Evolutionary conservation across 2,888 invertebrate species (phyloP).

Genomic region (Uropetala carovei): DNA sequence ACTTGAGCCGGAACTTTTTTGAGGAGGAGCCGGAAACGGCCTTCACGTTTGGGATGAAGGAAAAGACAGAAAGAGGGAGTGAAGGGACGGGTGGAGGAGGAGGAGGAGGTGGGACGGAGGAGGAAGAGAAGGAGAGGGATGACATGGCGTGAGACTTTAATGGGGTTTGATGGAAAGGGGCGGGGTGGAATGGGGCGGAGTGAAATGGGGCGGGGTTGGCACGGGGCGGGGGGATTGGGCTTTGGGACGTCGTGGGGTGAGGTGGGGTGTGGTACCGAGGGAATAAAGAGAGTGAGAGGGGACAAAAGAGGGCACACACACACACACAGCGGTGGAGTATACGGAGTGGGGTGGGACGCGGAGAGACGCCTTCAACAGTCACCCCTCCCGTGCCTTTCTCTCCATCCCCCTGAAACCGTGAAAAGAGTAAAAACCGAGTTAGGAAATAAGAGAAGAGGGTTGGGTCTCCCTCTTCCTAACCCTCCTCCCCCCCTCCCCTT

Average conservation of each 20-base stretch:
- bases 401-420: conserved; percentile 15
- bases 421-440: conserved; percentile 33
- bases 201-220: background rate
- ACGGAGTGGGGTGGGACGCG: no score
- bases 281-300: conserved; percentile 7
- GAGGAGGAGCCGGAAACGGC: conserved; percentile 24
- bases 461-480: background rate
- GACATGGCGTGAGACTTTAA: conserved; percentile 25
- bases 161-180: background rate
- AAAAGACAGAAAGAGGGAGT: background rate
- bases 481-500: background rate
- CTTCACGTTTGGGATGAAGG: background rate
- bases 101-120: background rate
- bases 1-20: conserved; percentile 29
- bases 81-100: background rate
- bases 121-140: background rate
- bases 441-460: conserved; percentile 29
- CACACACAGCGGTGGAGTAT: background rate
- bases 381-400: background rate
- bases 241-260: background rate
- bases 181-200: background rate
- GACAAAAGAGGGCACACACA: conserved; percentile 8
- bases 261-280: conserved; percentile 19
- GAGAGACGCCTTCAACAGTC: background rate
- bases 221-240: background rate